Percentiles rank a stretch among this genome's conserved stretches.
Evolutionary conservation across 2,797 vertebrate genomes (phyloP).

Genomic region (Lagocephalus sceleratus): DNA sequence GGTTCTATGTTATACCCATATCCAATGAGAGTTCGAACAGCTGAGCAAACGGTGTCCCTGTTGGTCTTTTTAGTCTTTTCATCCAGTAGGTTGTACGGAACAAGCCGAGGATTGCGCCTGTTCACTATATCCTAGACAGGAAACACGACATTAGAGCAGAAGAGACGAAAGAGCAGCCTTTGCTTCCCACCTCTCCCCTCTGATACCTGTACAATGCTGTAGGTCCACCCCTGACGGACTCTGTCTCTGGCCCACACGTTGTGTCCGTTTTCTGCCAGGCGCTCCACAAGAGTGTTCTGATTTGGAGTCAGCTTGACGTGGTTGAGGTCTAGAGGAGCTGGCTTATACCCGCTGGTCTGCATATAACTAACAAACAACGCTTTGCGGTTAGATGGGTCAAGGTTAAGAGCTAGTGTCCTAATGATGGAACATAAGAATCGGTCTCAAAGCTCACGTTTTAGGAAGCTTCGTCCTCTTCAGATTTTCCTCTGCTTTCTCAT

Average conservation of each 20-base stretch:
- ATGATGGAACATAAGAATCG: background rate
- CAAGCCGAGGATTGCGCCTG: constrained; percentile 90
- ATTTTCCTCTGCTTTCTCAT: constrained; percentile 94
- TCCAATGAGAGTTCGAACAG: constrained; percentile 89
- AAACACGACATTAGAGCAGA: constrained; percentile 7
- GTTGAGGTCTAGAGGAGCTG: constrained; percentile 87
- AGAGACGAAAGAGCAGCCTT: background rate
- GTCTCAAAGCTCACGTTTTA: constrained; percentile 81
- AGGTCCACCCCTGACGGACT: constrained; percentile 92
- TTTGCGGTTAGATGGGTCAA: constrained; percentile 21
- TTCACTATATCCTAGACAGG: constrained; percentile 83
- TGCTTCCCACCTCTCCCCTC: no score
- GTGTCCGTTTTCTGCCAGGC: constrained; percentile 92
- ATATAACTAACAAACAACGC: constrained; percentile 74
- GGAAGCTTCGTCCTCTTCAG: constrained; percentile 90
- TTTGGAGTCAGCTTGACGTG: constrained; percentile 91
- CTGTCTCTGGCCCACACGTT: constrained; percentile 94
- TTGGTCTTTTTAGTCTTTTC: constrained; percentile 95
- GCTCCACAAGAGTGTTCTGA: constrained; percentile 90
- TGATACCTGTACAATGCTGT: constrained; percentile 84
- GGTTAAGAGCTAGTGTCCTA: no score
- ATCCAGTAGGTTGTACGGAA: constrained; percentile 90
- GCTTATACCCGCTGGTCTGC: constrained; percentile 88
- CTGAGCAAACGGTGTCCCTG: constrained; percentile 88
- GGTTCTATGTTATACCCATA: constrained; percentile 96